phyloP scores from a whole-genome alignment of 1,140 invertebrate genomes.

The Brachionus rubens region DNA sequence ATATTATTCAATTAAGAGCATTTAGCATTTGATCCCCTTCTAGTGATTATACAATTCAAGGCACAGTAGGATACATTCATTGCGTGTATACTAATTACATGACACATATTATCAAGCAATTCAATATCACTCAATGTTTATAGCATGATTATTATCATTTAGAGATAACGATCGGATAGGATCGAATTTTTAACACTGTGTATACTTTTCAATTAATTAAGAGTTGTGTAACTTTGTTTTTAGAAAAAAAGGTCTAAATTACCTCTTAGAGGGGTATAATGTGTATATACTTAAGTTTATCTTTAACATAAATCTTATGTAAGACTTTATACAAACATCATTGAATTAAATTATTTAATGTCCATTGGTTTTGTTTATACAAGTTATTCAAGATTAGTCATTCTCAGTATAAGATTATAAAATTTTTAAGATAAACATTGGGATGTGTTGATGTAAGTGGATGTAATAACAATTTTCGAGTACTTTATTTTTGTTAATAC shows the following conservation, averaged over 20 bases:
- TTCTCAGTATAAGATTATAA: slow-evolving; percentile 23
- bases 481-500: no score
- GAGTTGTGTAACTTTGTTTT: no score
- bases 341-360: slow-evolving; percentile 25
- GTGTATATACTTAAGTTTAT: no score
- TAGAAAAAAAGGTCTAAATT: no score
- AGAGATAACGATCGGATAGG: background rate
- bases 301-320: background rate
- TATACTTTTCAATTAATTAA: background rate
- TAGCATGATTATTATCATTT: slow-evolving; percentile 40
- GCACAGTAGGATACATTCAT: background rate
- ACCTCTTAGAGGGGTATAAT: no score
- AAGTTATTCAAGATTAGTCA: slow-evolving; percentile 21
- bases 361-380: slow-evolving; percentile 1
- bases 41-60: background rate
- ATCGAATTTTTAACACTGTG: slow-evolving; percentile 28
- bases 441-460: no score
- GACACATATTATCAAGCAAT: slow-evolving; percentile 21
- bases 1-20: background rate
- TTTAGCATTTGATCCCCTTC: background rate
- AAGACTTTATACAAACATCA: slow-evolving; percentile 10
- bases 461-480: no score
- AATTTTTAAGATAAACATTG: slow-evolving; percentile 3
- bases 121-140: slow-evolving; percentile 20
- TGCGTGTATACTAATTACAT: background rate